Percentiles rank a stretch among this genome's conserved stretches.
These are phyloP conservation scores for Nasua narica DNA, from an alignment of 2,797 vertebrate genomes.

Conservation along the genomic window DNA sequence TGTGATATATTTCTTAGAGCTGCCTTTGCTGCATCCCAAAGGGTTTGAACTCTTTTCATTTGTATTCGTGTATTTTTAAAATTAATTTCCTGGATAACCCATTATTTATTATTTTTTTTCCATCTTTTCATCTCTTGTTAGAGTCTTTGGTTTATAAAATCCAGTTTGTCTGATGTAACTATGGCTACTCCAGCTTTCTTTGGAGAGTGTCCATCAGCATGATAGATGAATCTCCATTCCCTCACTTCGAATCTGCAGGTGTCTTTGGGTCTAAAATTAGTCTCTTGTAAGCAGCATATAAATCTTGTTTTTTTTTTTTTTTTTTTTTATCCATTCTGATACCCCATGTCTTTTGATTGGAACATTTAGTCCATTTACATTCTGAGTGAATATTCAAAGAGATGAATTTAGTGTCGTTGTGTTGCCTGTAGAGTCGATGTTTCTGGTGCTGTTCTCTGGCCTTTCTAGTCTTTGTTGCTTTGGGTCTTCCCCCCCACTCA, in stretches of 20 bases:
- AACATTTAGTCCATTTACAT: neutral
- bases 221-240: too few relatives aligned
- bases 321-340: neutral
- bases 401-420: neutral
- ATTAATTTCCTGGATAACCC: neutral
- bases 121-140: too few relatives aligned
- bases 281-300: too few relatives aligned
- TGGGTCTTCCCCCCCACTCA: neutral
- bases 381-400: neutral
- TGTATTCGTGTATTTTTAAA: neutral
- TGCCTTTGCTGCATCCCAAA: neutral
- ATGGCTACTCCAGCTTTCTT: too few relatives aligned
- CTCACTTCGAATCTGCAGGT: too few relatives aligned
- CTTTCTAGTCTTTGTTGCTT: neutral
- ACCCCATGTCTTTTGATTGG: neutral
- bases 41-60: neutral
- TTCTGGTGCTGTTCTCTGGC: neutral
- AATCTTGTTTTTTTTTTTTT: too few relatives aligned
- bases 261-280: too few relatives aligned
- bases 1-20: neutral
- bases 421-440: neutral
- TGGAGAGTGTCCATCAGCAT: too few relatives aligned
- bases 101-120: neutral
- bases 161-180: too few relatives aligned
- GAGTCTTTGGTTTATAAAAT: too few relatives aligned